These are phyloP conservation scores for Eulithis testata DNA, from an alignment of 2,888 invertebrate genomes.

Conservation along the genomic window DNA sequence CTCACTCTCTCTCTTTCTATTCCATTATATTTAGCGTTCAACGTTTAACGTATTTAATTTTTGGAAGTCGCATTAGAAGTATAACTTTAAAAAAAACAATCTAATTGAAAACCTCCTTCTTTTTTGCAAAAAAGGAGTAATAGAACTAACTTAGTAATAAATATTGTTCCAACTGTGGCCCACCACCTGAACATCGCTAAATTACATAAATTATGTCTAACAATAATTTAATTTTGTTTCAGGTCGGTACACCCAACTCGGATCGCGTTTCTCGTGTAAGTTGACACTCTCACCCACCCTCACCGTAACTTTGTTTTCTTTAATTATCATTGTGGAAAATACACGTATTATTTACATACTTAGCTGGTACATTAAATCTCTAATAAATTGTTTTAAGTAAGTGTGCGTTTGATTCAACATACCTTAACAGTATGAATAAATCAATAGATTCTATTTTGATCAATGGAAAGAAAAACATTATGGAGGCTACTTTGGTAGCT, in stretches of 20 bases:
- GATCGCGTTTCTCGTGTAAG: conserved; percentile 40
- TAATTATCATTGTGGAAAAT: conserved; percentile 1
- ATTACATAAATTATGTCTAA: conserved; percentile 24
- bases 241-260: conserved; percentile 39
- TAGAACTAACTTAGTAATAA: neutral
- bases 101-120: too few species aligned
- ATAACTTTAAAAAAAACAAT: too few species aligned
- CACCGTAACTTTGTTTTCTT: neutral
- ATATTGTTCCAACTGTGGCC: neutral
- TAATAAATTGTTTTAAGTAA: too few species aligned
- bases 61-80: too few species aligned
- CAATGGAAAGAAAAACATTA: neutral
- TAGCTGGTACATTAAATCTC: too few species aligned
- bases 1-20: too few species aligned
- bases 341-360: too few species aligned
- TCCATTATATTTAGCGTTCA: too few species aligned
- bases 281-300: conserved; percentile 36
- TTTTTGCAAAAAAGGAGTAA: neutral
- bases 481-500: neutral
- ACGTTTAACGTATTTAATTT: too few species aligned
- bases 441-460: too few species aligned
- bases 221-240: conserved; percentile 41
- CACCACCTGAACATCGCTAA: neutral
- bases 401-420: too few species aligned
- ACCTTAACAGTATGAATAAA: too few species aligned